Evolutionary conservation across 2,888 invertebrate species (phyloP).

Genomic region (Sinodicranocentrus sp.): DNA sequence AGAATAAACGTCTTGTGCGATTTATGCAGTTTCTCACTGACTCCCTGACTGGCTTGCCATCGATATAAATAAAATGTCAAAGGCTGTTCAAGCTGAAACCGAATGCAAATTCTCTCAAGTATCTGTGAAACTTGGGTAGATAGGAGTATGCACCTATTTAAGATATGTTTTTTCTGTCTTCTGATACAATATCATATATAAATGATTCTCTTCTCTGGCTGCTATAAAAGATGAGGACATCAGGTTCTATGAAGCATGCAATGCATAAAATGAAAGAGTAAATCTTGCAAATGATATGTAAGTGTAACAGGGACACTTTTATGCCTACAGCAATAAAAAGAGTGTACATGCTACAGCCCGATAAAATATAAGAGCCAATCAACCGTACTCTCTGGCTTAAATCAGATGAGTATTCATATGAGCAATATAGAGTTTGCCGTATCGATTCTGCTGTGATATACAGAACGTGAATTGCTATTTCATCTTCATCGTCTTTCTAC

Average conservation of each 20-base stretch:
- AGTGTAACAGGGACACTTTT: conserved; percentile 53
- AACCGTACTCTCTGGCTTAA: neutral
- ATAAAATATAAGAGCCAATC: conserved; percentile 7
- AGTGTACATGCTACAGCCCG: neutral
- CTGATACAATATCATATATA: too few species aligned
- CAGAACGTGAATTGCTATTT: neutral
- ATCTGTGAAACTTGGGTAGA: neutral
- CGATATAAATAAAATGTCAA: conserved; percentile 50
- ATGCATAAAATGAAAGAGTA: conserved; percentile 11
- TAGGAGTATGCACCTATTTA: neutral
- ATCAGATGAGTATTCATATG: conserved; percentile 7
- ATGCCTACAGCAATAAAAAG: conserved; percentile 33
- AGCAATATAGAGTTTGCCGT: conserved; percentile 9
- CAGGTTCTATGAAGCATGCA: conserved; percentile 2
- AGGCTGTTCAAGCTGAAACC: conserved; percentile 34
- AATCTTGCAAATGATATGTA: conserved; percentile 48
- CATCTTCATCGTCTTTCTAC: neutral
- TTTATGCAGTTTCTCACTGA: conserved; percentile 23
- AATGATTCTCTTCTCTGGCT: conserved; percentile 9
- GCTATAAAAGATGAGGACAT: conserved; percentile 19
- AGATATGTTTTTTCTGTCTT: neutral
- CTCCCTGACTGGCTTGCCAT: conserved; percentile 5
- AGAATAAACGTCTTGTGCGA: conserved; percentile 21
- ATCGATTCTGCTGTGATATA: neutral
- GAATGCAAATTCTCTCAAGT: conserved; percentile 37